These are phyloP conservation scores for Drosophila obscura DNA, from an alignment of 1,140 invertebrate genomes.

Conservation along the genomic window DNA sequence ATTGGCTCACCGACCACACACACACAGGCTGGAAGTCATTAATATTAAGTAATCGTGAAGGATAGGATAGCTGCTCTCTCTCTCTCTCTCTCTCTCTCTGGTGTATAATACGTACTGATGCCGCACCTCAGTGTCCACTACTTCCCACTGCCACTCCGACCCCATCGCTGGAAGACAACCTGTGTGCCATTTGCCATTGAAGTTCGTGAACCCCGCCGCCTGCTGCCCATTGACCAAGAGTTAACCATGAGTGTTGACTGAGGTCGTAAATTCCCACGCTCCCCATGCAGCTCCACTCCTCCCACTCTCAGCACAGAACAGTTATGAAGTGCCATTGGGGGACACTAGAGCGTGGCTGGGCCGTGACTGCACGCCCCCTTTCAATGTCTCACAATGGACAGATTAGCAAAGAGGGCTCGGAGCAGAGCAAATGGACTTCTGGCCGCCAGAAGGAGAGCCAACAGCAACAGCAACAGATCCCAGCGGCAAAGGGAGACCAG, in stretches of 20 bases:
- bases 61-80: constrained; percentile 36
- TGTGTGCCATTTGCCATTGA: constrained; percentile 42
- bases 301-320: constrained; percentile 20
- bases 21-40: constrained; percentile 58
- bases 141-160: not conserved
- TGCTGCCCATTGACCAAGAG: constrained; percentile 62
- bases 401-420: constrained; percentile 76
- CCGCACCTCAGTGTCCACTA: constrained; percentile 10
- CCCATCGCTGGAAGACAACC: constrained; percentile 40
- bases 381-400: constrained; percentile 76
- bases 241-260: constrained; percentile 74
- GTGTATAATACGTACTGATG: constrained; percentile 58
- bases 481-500: no score
- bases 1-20: constrained; percentile 32
- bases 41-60: constrained; percentile 83
- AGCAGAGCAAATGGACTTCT: constrained; percentile 71
- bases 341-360: constrained; percentile 17
- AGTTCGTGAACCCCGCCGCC: constrained; percentile 62
- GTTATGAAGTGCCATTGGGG: constrained; percentile 57
- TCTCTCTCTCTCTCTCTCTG: constrained; percentile 53
- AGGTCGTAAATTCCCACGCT: constrained; percentile 67
- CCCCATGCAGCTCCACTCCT: not conserved
- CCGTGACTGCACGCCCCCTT: constrained; percentile 29
- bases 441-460: constrained; percentile 17
- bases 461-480: constrained; percentile 5